These are phyloP conservation scores for Rutilus rutilus DNA, from an alignment of 2,113 vertebrate species.

Conservation along the genomic window DNA sequence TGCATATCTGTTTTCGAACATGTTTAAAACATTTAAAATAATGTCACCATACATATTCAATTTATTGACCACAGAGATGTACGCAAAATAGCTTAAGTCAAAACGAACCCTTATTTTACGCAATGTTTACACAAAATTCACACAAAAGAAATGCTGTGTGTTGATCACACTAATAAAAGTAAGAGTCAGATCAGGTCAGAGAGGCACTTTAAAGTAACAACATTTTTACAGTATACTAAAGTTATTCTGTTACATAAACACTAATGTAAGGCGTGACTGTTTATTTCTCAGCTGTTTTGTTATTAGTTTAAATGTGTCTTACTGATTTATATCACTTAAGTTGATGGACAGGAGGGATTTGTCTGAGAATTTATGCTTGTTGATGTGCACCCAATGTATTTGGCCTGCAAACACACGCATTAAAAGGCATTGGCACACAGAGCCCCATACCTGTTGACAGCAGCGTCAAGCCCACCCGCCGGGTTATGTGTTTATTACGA, in stretches of 20 bases:
- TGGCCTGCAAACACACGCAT: not conserved
- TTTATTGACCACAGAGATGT: not conserved
- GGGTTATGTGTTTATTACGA: constrained; percentile 19
- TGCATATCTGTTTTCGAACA: no score
- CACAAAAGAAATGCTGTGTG: not conserved
- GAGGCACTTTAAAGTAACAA: not conserved
- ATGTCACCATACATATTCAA: not conserved
- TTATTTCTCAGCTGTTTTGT: not conserved
- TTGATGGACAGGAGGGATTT: not conserved
- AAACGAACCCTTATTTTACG: not conserved
- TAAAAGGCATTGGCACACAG: not conserved
- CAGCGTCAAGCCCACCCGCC: not conserved
- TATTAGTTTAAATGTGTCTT: not conserved
- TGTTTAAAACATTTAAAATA: no score
- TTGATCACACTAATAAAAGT: not conserved
- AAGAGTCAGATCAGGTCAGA: not conserved
- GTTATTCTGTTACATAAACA: not conserved
- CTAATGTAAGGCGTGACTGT: not conserved
- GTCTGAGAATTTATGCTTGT: not conserved
- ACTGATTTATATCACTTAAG: not conserved
- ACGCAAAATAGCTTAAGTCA: not conserved
- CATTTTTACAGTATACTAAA: not conserved
- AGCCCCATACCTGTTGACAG: constrained; percentile 35
- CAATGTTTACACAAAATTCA: not conserved
- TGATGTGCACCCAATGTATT: not conserved